Conservation (phyloP, 2,797 vertebrate genomes). For the Myotis planiceps region DNA sequence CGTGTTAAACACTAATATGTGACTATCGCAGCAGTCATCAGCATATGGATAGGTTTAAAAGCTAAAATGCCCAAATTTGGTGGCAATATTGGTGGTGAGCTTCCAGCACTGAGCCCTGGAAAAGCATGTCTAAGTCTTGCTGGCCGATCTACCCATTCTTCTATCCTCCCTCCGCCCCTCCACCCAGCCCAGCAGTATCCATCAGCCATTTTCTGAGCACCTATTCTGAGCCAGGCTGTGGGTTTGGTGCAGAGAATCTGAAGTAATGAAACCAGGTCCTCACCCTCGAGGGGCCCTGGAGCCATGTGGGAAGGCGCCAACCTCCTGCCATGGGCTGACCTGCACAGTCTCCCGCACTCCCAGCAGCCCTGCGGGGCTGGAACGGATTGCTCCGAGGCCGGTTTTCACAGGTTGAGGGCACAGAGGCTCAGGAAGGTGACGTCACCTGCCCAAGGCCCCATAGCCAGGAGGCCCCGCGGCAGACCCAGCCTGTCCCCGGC, state of each 20-base stretch:
- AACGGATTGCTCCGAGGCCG: neutral
- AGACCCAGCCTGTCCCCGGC: neutral
- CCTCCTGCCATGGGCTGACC: neutral
- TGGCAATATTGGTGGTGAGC: neutral
- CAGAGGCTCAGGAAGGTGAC: neutral
- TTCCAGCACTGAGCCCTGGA: neutral
- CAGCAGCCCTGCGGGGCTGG: neutral
- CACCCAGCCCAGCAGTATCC: neutral
- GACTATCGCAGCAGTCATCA: neutral
- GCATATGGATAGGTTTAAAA: neutral
- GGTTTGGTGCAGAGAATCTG: neutral
- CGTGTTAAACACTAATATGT: neutral
- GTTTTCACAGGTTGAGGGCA: neutral
- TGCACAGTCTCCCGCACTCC: neutral
- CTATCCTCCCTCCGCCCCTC: too few relatives aligned
- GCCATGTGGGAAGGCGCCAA: neutral
- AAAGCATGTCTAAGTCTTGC: neutral
- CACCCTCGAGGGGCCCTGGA: neutral
- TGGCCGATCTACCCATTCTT: neutral
- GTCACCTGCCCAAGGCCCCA: neutral
- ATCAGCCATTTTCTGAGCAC: neutral
- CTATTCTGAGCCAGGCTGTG: neutral
- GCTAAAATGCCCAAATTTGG: neutral
- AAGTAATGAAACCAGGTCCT: neutral
- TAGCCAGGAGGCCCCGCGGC: neutral